Base-by-base conservation (phyloP, 2,797 vertebrate genomes). In the Ibycter americanus region DNA sequence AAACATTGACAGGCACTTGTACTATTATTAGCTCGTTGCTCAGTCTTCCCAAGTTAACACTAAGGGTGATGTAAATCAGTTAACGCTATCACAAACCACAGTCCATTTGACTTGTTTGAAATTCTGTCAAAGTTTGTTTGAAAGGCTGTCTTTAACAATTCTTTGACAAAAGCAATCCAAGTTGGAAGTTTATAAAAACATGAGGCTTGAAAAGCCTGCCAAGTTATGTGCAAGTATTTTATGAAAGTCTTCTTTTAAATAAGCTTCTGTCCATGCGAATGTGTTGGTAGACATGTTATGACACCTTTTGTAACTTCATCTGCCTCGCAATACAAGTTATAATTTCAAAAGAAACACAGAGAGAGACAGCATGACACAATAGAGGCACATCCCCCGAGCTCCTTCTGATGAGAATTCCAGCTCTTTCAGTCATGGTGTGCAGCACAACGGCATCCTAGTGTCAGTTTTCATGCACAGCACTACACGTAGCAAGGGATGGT, bases 351-450 rank as follows among this genome's bases (percentile, higher is more conserved):
- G 10, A 44, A 96, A 65, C 11, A 4, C 4, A n/a, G 58, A 88
- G 27, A 26, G 52, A 11, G 7, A 31, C 4, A 12, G 59, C 26
- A 5, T 9, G 36, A 23, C 11, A 4, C 32, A 29, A 6, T 0
- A 32, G 62, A 82, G 8, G 16, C 11, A 5, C 22, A 71, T 18
- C 3, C 18, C 15, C 34, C 26, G 18, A 5, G 7, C 5, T 63
- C 70, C 14, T 47, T 16, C 12, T 21, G 15, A 42, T 3, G 14
- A 12, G 29, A 55, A 7, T 4, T 6, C 15, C 8, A 34, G 34
- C 36, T 61, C 58, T 9, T 8, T 3, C 65, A 42, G 29, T 29
- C 2, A 0, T 12, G 25, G 13, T 2, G 0, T 27, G 21, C 25
- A 51, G 49, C 16, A 9, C 46, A 72, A 42, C 38, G 62, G 34